A percentile compares a stretch with the other conserved stretches of the same genome.
phyloP scores from a whole-genome alignment of 2,113 vertebrate species.

The Pithys albifrons region DNA sequence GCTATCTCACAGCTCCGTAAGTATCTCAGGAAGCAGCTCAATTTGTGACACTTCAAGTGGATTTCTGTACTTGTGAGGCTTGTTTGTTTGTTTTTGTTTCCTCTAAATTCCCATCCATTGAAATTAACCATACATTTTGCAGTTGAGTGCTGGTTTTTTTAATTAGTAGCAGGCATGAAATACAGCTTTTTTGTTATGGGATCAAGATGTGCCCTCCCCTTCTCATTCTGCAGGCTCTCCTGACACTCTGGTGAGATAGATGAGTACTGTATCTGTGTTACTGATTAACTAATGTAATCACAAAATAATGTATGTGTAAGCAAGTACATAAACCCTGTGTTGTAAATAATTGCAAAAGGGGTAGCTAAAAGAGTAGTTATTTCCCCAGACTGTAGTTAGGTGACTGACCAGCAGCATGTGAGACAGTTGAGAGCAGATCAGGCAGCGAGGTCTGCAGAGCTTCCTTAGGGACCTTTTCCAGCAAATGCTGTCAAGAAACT shows the following conservation, averaged over 20 bases:
- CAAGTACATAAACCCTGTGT: background rate
- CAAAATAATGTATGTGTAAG: background rate
- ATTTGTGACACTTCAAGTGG: background rate
- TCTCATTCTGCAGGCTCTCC: background rate
- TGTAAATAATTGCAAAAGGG: background rate
- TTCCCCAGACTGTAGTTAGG: background rate
- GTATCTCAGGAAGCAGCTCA: slow-evolving; percentile 50
- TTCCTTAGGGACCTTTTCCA: background rate
- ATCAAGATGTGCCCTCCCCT: background rate
- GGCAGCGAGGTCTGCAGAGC: background rate
- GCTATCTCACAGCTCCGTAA: slow-evolving; percentile 89
- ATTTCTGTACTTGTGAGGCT: background rate
- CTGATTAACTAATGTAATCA: background rate
- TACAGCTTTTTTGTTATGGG: background rate
- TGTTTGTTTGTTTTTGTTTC: background rate
- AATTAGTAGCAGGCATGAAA: background rate
- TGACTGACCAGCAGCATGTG: background rate
- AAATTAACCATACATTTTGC: background rate
- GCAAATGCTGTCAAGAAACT: background rate
- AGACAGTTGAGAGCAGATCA: background rate
- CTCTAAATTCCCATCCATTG: background rate
- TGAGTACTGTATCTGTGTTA: background rate
- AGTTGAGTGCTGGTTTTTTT: background rate
- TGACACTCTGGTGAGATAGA: background rate
- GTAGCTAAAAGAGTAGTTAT: background rate